Evolutionary conservation across 2,113 vertebrate genomes (phyloP).

Genomic region (Trogon surrucura): DNA sequence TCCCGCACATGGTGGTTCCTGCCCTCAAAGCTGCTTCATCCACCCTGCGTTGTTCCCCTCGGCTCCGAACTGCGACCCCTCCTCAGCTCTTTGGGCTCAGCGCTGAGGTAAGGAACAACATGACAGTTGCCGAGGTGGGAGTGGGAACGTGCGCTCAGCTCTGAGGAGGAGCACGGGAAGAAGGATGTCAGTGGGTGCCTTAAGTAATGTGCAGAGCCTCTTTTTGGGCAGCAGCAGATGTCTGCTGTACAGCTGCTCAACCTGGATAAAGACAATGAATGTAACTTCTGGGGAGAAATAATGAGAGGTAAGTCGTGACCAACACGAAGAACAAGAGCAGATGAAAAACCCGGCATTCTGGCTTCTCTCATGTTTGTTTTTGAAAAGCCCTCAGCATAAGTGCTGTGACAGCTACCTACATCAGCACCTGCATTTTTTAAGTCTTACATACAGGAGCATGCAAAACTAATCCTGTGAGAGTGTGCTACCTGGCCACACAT

Average conservation of each 20-base stretch:
- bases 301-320: neutral
- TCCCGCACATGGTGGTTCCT: neutral
- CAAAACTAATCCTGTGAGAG: neutral
- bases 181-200: neutral
- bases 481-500: neutral
- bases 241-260: fast-evolving
- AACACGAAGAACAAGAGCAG: neutral
- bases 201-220: neutral
- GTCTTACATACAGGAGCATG: neutral
- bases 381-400: neutral
- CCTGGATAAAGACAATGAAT: neutral
- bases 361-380: neutral
- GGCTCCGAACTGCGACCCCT: fast-evolving
- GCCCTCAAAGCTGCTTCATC: neutral
- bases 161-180: neutral
- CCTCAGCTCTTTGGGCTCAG: no score
- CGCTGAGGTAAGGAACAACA: neutral
- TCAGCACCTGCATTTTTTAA: neutral
- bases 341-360: neutral
- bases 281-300: neutral
- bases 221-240: neutral
- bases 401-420: neutral
- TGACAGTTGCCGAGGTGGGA: fast-evolving
- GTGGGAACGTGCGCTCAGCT: fast-evolving
- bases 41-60: fast-evolving